These are phyloP conservation scores for Pampusana beccarii DNA, from an alignment of 2,113 vertebrate genomes.

Conservation along the genomic window DNA sequence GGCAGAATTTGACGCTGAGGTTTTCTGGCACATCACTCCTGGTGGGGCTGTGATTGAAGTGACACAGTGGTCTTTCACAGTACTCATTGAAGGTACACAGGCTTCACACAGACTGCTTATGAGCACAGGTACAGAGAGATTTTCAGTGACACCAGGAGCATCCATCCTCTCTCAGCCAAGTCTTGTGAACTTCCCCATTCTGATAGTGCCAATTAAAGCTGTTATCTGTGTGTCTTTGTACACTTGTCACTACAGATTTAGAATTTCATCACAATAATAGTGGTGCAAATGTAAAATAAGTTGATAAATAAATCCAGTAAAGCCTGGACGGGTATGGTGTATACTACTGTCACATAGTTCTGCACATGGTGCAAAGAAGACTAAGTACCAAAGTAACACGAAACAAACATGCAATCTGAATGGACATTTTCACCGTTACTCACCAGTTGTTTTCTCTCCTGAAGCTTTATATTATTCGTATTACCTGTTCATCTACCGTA, in stretches of 20 bases:
- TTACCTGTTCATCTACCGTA: neutral
- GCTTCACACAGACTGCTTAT: neutral
- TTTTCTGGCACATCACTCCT: constrained; percentile 31
- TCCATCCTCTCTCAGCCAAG: neutral
- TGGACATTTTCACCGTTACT: neutral
- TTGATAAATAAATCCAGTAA: neutral
- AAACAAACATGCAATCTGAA: neutral
- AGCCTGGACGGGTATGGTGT: neutral
- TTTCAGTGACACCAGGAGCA: neutral
- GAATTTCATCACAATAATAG: neutral
- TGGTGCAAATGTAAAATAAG: neutral
- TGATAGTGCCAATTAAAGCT: neutral
- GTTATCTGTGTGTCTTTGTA: neutral
- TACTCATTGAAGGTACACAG: neutral
- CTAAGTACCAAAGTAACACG: neutral
- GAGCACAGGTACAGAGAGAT: neutral
- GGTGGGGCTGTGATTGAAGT: constrained; percentile 10
- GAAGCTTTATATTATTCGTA: neutral
- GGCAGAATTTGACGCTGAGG: constrained; percentile 24
- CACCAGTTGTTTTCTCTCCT: neutral
- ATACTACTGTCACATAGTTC: neutral
- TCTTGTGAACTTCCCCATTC: neutral
- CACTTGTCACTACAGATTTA: neutral
- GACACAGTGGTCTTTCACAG: neutral
- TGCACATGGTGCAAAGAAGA: neutral